These are phyloP conservation scores for Ophion slaviceki DNA, from an alignment of 2,888 invertebrate genomes.

Conservation along the genomic window DNA sequence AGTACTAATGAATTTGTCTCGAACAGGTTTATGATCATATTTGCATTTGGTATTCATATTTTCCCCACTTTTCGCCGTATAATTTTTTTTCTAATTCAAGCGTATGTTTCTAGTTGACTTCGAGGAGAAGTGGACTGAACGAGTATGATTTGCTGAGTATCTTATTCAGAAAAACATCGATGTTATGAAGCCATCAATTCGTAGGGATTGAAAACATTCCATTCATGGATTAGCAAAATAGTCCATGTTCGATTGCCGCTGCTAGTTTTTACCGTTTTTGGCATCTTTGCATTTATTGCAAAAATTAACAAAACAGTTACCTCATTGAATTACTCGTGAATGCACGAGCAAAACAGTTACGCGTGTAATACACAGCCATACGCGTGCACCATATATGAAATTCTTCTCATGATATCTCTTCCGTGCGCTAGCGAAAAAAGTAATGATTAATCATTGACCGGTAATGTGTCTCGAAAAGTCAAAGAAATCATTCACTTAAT, in stretches of 20 bases:
- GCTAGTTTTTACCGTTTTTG: conserved; percentile 46
- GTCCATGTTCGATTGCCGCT: conserved; percentile 5
- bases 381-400: conserved; percentile 56
- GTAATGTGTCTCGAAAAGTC: too few relatives aligned
- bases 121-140: conserved; percentile 35
- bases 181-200: background rate
- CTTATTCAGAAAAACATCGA: conserved; percentile 19
- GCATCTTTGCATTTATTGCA: background rate
- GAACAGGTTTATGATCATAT: background rate
- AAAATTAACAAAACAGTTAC: conserved; percentile 59
- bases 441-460: too few relatives aligned
- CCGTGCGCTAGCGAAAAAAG: conserved; percentile 5
- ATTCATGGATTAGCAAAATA: background rate
- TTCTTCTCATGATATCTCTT: conserved; percentile 41
- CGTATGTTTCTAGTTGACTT: background rate
- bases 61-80: background rate
- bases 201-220: background rate
- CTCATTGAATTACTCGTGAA: conserved; percentile 72
- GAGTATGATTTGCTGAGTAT: conserved; percentile 55
- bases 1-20: background rate
- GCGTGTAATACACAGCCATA: conserved; percentile 68
- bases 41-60: background rate
- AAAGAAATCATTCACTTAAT: background rate
- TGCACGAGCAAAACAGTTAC: conserved; percentile 71
- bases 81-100: background rate